These are phyloP conservation scores for Echeneis naucrates DNA, from an alignment of 2,797 vertebrate species.

Conservation along the genomic window DNA sequence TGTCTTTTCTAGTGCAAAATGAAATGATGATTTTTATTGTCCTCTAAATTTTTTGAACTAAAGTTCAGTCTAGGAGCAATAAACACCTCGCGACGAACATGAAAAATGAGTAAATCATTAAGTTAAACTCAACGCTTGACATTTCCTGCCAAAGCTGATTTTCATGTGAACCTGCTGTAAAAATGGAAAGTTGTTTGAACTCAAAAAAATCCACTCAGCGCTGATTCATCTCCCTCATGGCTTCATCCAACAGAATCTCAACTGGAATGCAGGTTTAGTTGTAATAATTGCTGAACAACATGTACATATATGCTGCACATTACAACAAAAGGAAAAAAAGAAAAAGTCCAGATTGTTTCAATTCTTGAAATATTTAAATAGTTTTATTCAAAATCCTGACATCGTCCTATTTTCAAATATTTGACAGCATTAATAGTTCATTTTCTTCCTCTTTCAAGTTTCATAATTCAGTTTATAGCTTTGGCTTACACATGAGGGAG, in stretches of 20 bases:
- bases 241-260: too few relatives aligned
- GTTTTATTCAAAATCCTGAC: slow-evolving; percentile 76
- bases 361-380: slow-evolving; percentile 43
- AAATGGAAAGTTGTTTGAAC: neutral
- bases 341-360: neutral
- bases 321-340: too few relatives aligned
- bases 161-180: neutral
- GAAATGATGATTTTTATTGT: too few relatives aligned
- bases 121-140: neutral
- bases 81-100: neutral
- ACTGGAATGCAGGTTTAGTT: too few relatives aligned
- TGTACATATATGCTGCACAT: neutral
- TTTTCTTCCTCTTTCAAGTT: slow-evolving; percentile 65
- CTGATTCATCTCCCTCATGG: too few relatives aligned
- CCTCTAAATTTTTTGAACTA: neutral
- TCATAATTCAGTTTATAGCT: slow-evolving; percentile 63
- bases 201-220: neutral
- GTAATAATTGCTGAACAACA: neutral
- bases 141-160: neutral
- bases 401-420: slow-evolving; percentile 65
- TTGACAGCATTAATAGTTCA: slow-evolving; percentile 60
- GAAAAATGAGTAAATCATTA: neutral
- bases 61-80: neutral
- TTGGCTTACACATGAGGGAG: slow-evolving; percentile 76
- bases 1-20: neutral